Conservation (phyloP, 2,888 invertebrate species). For the Gastracanthus pulcherrimus region DNA sequence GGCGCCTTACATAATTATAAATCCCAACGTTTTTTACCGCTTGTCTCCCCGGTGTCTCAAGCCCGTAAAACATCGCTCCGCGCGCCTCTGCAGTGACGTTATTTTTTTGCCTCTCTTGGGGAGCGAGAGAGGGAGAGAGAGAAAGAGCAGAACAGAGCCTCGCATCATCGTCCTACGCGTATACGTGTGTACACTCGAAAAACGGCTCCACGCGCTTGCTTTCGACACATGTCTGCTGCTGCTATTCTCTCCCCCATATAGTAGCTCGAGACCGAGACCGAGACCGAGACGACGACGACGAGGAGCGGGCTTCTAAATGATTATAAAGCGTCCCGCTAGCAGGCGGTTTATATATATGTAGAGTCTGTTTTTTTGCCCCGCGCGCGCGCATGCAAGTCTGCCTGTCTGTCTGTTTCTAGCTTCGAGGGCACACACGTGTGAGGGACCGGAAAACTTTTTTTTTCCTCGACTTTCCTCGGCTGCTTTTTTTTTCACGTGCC, state of each 20-base stretch:
- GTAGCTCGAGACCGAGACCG: no score
- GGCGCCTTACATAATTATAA: conserved; percentile 30
- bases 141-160: no score
- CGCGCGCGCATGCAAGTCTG: no score
- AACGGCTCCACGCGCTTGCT: neutral
- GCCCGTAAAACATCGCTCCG: neutral
- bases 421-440: conserved; percentile 28
- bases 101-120: conserved; percentile 16
- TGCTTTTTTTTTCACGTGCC: neutral
- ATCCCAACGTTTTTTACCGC: neutral
- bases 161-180: neutral
- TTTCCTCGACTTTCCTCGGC: neutral
- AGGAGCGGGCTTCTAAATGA: conserved; percentile 13
- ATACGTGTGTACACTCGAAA: neutral
- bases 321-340: conserved; percentile 33
- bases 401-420: no score
- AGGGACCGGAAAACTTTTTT: conserved; percentile 5
- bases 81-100: conserved; percentile 16
- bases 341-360: neutral
- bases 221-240: conserved; percentile 11
- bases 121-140: no score
- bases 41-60: neutral
- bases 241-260: no score
- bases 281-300: no score
- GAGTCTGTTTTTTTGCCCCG: neutral